These are phyloP conservation scores for Setophaga kirtlandii DNA, from an alignment of 2,113 vertebrate species.

Conservation along the genomic window DNA sequence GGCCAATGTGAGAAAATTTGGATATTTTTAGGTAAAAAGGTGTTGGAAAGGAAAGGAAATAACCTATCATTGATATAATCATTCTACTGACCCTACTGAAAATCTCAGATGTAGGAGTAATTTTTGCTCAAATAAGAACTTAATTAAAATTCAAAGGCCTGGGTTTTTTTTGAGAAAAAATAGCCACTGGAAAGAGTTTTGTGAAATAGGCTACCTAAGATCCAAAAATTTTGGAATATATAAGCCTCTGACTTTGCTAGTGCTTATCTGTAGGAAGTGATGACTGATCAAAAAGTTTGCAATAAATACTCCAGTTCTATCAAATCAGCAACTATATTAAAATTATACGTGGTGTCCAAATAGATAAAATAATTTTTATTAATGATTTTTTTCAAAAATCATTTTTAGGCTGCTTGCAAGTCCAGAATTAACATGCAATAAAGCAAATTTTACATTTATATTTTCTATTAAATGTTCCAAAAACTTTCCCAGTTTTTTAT, in stretches of 20 bases:
- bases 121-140: not conserved
- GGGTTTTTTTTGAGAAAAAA: not conserved
- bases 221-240: not conserved
- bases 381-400: rapidly evolving
- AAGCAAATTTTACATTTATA: not conserved
- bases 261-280: not conserved
- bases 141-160: not conserved
- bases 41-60: not conserved
- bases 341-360: not conserved
- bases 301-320: not conserved
- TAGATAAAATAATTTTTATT: not conserved
- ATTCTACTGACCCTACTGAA: not conserved
- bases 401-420: not conserved
- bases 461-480: not conserved
- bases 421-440: not conserved
- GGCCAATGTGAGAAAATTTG: not conserved
- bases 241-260: not conserved
- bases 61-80: not conserved
- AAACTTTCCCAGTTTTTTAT: not conserved
- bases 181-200: not conserved
- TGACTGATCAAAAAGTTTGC: not conserved
- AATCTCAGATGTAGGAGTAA: not conserved
- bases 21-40: not conserved
- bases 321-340: not conserved
- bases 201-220: not conserved